Evolutionary conservation across 1,140 invertebrate species (phyloP).

Genomic region (Brachionus koreanus): DNA sequence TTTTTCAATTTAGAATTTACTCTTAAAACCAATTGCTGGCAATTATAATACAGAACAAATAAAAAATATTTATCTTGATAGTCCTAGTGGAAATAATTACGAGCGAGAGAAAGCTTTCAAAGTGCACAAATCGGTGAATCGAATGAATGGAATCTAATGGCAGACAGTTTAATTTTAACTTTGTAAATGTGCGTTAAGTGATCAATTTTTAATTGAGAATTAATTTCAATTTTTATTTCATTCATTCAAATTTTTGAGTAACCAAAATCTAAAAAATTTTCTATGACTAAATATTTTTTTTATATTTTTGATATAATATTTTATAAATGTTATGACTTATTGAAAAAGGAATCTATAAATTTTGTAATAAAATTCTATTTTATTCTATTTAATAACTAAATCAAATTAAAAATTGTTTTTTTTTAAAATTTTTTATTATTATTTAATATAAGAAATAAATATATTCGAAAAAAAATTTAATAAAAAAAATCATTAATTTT

Average conservation of each 20-base stretch:
- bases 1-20: background rate
- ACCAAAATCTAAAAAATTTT: background rate
- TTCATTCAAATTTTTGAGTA: background rate
- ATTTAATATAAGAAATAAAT: background rate
- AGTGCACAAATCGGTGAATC: slow-evolving; percentile 21
- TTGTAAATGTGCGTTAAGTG: background rate
- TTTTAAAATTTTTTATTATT: background rate
- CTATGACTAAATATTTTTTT: background rate
- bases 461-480: too few species aligned
- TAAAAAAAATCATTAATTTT: too few species aligned
- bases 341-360: background rate
- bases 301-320: background rate
- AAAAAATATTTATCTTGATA: background rate
- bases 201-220: background rate
- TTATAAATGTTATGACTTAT: background rate
- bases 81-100: background rate
- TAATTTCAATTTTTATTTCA: background rate
- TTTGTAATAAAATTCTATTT: background rate
- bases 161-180: background rate
- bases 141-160: background rate
- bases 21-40: background rate
- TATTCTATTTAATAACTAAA: background rate
- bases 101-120: slow-evolving; percentile 30
- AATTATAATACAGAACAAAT: background rate
- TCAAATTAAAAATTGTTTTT: background rate